Percentiles rank a stretch among this genome's conserved stretches.
Conservation (phyloP, 2,113 vertebrate species). For the Amazona vittata region DNA sequence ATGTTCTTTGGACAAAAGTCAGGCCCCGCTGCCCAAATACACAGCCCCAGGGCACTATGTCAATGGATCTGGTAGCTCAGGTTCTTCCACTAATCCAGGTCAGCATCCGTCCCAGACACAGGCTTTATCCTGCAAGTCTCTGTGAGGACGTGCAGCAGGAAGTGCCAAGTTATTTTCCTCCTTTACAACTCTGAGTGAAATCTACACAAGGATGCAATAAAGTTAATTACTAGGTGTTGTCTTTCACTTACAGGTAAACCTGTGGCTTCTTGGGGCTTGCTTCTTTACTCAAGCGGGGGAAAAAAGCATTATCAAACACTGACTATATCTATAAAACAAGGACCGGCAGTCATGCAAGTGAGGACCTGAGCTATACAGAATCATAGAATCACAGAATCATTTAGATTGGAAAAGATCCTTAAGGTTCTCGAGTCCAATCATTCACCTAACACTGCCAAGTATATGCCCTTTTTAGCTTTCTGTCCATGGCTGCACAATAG, state of each 20-base stretch:
- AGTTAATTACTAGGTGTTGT: slow-evolving; percentile 31
- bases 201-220: neutral
- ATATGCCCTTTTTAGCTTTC: neutral
- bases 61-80: slow-evolving; percentile 4
- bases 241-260: slow-evolving; percentile 5
- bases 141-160: neutral
- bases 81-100: slow-evolving; percentile 34
- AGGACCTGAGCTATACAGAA: neutral
- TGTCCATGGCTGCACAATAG: neutral
- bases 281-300: neutral
- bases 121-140: slow-evolving; percentile 3
- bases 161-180: neutral
- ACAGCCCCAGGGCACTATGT: neutral
- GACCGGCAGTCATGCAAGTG: neutral
- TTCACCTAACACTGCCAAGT: neutral
- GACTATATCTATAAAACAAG: neutral
- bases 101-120: neutral
- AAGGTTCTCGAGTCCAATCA: neutral
- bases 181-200: neutral
- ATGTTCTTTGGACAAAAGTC: neutral
- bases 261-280: neutral
- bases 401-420: neutral
- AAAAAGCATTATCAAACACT: neutral
- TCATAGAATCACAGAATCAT: neutral
- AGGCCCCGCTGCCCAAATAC: neutral